Percentiles rank a stretch among this genome's conserved stretches.
Evolutionary conservation across 2,888 invertebrate species (phyloP).

Genomic region (Eustalomyia histrio): DNA sequence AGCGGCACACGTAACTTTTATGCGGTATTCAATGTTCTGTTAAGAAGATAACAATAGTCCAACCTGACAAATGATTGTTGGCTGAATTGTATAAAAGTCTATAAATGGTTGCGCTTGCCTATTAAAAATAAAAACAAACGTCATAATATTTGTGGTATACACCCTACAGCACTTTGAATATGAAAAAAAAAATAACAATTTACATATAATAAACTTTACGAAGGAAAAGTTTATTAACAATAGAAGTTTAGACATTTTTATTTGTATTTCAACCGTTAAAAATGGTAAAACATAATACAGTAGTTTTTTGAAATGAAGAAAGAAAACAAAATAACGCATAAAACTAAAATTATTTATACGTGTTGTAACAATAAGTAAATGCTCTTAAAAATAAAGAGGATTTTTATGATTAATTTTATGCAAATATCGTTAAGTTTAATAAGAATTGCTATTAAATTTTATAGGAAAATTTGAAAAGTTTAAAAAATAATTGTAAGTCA

Average conservation of each 20-base stretch:
- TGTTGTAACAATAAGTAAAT: not conserved
- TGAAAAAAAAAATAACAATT: conserved; percentile 12
- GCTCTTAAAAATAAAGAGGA: not conserved
- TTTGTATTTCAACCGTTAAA: conserved; percentile 3
- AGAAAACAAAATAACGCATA: not conserved
- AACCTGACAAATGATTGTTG: not conserved
- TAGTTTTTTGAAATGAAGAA: not conserved
- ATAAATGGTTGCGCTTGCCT: conserved; percentile 21
- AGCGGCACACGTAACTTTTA: conserved; percentile 19
- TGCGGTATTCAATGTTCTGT: not conserved
- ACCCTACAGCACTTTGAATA: conserved; percentile 13
- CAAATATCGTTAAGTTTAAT: too few relatives aligned
- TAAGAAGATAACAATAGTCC: conserved; percentile 16
- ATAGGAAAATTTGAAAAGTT: not conserved
- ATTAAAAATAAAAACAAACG: not conserved
- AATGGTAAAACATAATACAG: conserved; percentile 1
- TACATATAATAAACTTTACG: not conserved
- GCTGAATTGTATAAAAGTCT: not conserved
- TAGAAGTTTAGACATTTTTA: conserved; percentile 17
- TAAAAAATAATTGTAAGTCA: too few relatives aligned
- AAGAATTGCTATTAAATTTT: too few relatives aligned
- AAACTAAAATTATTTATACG: conserved; percentile 19
- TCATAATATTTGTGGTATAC: not conserved
- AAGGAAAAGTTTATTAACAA: conserved; percentile 8
- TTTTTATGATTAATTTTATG: not conserved